These are phyloP conservation scores for Pimpla rufipes DNA, from an alignment of 2,888 invertebrate species.

Conservation along the genomic window DNA sequence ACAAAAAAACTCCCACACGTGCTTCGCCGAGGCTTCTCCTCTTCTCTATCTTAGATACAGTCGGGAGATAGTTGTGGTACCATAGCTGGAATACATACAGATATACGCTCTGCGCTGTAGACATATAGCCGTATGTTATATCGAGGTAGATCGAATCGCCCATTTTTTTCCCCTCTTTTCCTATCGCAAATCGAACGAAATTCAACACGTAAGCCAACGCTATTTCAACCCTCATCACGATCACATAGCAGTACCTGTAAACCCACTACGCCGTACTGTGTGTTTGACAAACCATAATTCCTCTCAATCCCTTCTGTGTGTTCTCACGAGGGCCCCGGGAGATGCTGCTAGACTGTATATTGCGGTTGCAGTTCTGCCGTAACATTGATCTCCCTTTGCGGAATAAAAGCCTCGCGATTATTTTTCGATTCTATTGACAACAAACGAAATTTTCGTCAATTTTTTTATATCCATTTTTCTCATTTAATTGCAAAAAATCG, in stretches of 20 bases:
- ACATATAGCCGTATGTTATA: conserved; percentile 9
- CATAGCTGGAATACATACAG: conserved; percentile 44
- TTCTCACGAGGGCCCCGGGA: conserved; percentile 36
- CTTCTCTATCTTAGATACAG: conserved; percentile 58
- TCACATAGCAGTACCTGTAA: conserved; percentile 17
- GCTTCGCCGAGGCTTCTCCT: conserved; percentile 52
- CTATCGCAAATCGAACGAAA: conserved; percentile 54
- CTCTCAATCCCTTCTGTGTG: conserved; percentile 16
- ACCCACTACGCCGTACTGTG: conserved; percentile 1
- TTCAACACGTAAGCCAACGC: conserved; percentile 57
- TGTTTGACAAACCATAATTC: conserved; percentile 60
- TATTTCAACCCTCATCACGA: conserved; percentile 52
- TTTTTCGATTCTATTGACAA: background rate
- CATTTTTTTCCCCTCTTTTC: conserved; percentile 2
- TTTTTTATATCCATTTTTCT: no score
- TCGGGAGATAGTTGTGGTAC: conserved; percentile 60
- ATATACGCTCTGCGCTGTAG: conserved; percentile 34
- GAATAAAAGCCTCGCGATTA: conserved; percentile 31
- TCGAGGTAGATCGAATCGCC: conserved; percentile 46
- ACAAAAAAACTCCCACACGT: conserved; percentile 49
- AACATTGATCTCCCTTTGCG: conserved; percentile 41
- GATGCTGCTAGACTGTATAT: conserved; percentile 30
- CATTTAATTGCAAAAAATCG: no score
- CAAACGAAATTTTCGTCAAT: no score
- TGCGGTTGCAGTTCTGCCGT: conserved; percentile 12